A percentile compares a stretch with the other conserved stretches of the same genome.
These are phyloP conservation scores for Plebejus argus DNA, from an alignment of 2,888 invertebrate species.

Conservation along the genomic window DNA sequence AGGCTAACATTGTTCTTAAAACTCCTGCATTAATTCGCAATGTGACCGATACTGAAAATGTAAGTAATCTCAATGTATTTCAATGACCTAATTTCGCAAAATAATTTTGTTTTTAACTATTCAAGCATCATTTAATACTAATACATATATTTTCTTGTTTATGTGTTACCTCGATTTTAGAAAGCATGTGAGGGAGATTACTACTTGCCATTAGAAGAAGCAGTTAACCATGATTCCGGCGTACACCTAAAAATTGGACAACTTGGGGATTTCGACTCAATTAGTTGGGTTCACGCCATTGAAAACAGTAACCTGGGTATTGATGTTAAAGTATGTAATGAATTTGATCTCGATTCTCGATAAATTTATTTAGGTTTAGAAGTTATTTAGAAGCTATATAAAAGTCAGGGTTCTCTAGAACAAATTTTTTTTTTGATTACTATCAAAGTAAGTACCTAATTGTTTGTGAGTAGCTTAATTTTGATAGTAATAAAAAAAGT, in stretches of 20 bases:
- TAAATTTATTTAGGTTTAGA: neutral
- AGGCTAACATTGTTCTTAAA: neutral
- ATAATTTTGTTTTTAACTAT: neutral
- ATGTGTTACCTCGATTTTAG: neutral
- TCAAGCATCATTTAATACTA: neutral
- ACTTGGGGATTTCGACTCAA: neutral
- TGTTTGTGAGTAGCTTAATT: too few relatives aligned
- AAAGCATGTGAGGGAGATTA: neutral
- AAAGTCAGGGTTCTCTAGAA: too few relatives aligned
- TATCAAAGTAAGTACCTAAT: too few relatives aligned
- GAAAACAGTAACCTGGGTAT: neutral
- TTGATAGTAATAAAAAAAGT: too few relatives aligned
- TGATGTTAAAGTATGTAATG: conserved; percentile 2
- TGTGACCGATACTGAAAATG: neutral
- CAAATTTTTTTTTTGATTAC: too few relatives aligned
- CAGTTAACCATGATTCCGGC: neutral
- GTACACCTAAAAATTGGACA: neutral
- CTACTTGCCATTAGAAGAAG: neutral
- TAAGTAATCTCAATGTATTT: neutral
- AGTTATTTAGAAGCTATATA: neutral
- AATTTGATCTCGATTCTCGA: neutral
- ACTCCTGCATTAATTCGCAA: neutral
- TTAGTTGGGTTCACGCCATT: conserved; percentile 16
- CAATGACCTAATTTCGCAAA: neutral
- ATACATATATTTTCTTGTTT: neutral